Evolutionary conservation across 2,797 vertebrate species (phyloP).

Genomic region (Danio kyathit): DNA sequence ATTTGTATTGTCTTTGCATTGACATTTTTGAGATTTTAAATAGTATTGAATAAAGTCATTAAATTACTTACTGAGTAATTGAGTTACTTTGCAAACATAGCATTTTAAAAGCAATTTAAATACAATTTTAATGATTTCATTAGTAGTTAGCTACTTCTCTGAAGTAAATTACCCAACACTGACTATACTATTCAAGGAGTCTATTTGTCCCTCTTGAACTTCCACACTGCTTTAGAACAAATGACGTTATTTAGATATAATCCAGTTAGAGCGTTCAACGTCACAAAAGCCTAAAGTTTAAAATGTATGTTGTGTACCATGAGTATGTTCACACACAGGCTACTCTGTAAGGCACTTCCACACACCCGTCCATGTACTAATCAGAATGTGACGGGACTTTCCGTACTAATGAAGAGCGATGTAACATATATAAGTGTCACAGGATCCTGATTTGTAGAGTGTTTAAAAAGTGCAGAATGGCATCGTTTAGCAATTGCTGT

Average conservation of each 20-base stretch:
- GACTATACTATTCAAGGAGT: not conserved
- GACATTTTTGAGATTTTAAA: no score
- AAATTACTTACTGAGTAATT: no score
- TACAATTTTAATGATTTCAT: no score
- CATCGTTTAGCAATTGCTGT: constrained; percentile 47
- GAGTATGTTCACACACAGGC: constrained; percentile 5
- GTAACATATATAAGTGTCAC: constrained; percentile 73
- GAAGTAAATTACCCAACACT: no score
- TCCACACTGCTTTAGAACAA: not conserved
- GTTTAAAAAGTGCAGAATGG: constrained; percentile 66
- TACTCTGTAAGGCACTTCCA: constrained; percentile 6
- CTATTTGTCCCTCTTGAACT: not conserved
- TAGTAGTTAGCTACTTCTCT: no score
- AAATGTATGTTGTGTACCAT: not conserved
- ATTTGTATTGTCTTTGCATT: no score
- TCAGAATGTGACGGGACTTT: constrained; percentile 71
- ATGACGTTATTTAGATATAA: constrained; percentile 1
- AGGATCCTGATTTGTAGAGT: constrained; percentile 75
- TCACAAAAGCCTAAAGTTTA: constrained; percentile 5
- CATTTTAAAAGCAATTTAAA: no score
- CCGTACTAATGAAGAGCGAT: constrained; percentile 67
- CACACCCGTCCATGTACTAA: constrained; percentile 24
- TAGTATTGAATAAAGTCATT: no score
- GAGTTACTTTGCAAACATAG: no score
- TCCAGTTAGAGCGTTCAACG: not conserved